A percentile compares a stretch with the other conserved stretches of the same genome.
Conservation (phyloP, 2,797 vertebrate species). For the Lateolabrax maculatus region DNA sequence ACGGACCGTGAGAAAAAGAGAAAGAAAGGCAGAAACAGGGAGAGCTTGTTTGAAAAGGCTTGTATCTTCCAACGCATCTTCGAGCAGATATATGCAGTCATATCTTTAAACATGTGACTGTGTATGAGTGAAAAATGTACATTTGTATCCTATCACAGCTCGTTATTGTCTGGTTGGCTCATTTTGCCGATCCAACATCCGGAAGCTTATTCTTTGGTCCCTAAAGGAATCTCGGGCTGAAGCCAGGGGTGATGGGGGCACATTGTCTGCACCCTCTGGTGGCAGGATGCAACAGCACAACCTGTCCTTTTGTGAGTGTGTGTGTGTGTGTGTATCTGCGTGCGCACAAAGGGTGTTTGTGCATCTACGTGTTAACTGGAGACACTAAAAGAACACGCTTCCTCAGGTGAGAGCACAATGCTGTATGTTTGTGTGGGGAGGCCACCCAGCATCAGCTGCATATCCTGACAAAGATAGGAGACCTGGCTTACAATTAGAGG, state of each 20-base stretch:
- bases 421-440: slow-evolving; percentile 61
- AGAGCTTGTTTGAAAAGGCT: slow-evolving; percentile 36
- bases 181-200: slow-evolving; percentile 68
- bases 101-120: slow-evolving; percentile 45
- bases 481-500: slow-evolving; percentile 69
- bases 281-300: slow-evolving; percentile 81
- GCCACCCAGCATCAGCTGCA: slow-evolving; percentile 74
- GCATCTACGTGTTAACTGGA: slow-evolving; percentile 34
- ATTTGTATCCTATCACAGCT: slow-evolving; percentile 43
- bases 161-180: slow-evolving; percentile 64
- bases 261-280: slow-evolving; percentile 87
- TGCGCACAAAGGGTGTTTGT: slow-evolving; percentile 35
- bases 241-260: slow-evolving; percentile 78
- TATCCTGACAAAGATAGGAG: slow-evolving; percentile 74
- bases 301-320: slow-evolving; percentile 50
- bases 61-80: slow-evolving; percentile 58
- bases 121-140: slow-evolving; percentile 21
- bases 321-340: slow-evolving; percentile 30
- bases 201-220: slow-evolving; percentile 70
- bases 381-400: slow-evolving; percentile 46
- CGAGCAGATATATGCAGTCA: slow-evolving; percentile 36
- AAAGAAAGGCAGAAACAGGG: slow-evolving; percentile 1
- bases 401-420: slow-evolving; percentile 68
- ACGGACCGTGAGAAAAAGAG: slow-evolving; percentile 9
- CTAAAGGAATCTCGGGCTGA: slow-evolving; percentile 61